Evolutionary conservation across 2,888 invertebrate species (phyloP), one percentile per base, ranked within the genome.

Genomic region (Deroplatys truncata): DNA sequence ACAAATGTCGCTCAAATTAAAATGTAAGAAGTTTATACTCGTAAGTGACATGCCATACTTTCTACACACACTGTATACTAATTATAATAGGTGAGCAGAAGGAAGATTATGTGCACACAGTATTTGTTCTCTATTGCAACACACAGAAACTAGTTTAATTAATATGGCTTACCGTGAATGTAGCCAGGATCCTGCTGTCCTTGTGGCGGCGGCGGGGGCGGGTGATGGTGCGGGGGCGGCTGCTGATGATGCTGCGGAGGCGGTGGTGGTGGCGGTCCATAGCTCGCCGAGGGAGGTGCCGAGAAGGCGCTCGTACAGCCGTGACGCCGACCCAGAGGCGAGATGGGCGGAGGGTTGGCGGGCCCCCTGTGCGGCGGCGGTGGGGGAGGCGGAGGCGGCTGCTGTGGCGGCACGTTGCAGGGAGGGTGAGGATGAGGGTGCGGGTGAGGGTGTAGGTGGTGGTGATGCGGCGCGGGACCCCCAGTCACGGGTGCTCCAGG

Each of bases 271-370:
- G 92, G 91, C 88, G 92, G 92, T 28, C 28, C 28, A 85, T 89
- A 31, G 83, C 25, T 25, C 82, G 88, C 84, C 88, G 91, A 93
- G 2, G 94, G 94, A 0, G 95, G 95, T 31, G 96, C 95, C 28
- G 95, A 95, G 93, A 96, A 96, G 29, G 96, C 95, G 92, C 95
- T 95, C 92, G 95, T 94, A 92, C 95, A 95, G 28, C 95, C 95
- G n/a, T 94, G 94, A 1, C 95, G 94, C 5, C 95, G 94, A 15
- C 93, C 93, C 16, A 94, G 92, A 0, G 94, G 90, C 84, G 93
- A 93, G 90, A 93, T 93, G 87, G 93, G 93, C 91, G 93, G 84
- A 10, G 31, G 84, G 28, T 56, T 84, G 5, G 28, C 43, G 16
- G 84, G 84, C 20, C 43, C 82, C 2, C 82, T 35, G 10, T 43